Conservation (phyloP, 1,140 invertebrate genomes). For the Cydia amplana region DNA sequence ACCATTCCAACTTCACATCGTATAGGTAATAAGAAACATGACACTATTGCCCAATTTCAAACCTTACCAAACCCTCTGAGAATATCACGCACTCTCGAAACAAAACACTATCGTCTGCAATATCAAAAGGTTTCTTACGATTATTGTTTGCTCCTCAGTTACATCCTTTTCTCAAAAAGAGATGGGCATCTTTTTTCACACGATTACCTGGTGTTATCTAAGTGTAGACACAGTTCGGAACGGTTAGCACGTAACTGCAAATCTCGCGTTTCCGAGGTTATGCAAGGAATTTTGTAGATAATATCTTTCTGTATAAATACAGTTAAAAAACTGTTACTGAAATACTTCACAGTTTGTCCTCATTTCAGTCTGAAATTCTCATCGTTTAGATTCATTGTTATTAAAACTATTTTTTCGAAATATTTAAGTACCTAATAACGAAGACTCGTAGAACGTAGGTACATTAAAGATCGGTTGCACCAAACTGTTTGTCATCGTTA, state of each 20-base stretch:
- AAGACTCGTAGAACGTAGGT: too few relatives aligned
- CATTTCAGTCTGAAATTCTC: too few relatives aligned
- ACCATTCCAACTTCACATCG: too few relatives aligned
- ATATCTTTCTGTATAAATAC: background rate
- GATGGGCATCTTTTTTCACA: slow-evolving; percentile 23
- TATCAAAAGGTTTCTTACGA: background rate
- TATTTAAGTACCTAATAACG: too few relatives aligned
- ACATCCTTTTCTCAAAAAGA: background rate
- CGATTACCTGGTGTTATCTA: slow-evolving; percentile 1
- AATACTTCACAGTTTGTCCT: too few relatives aligned
- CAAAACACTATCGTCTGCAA: slow-evolving; percentile 4
- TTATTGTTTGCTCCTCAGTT: background rate
- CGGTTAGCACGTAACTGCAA: slow-evolving; percentile 24
- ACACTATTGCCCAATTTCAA: background rate
- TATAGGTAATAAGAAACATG: background rate
- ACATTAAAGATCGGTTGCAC: too few relatives aligned
- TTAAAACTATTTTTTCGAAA: too few relatives aligned
- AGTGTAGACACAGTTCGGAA: background rate
- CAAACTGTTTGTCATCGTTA: too few relatives aligned
- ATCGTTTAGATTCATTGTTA: too few relatives aligned
- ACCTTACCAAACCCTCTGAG: slow-evolving; percentile 16
- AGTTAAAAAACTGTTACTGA: slow-evolving; percentile 7
- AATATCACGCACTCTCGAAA: background rate
- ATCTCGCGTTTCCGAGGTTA: slow-evolving; percentile 12
- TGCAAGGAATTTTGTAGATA: slow-evolving; percentile 20